Conservation (phyloP, 64 coral and sea anemone genomes). For the Dendronephthya gigantea region DNA sequence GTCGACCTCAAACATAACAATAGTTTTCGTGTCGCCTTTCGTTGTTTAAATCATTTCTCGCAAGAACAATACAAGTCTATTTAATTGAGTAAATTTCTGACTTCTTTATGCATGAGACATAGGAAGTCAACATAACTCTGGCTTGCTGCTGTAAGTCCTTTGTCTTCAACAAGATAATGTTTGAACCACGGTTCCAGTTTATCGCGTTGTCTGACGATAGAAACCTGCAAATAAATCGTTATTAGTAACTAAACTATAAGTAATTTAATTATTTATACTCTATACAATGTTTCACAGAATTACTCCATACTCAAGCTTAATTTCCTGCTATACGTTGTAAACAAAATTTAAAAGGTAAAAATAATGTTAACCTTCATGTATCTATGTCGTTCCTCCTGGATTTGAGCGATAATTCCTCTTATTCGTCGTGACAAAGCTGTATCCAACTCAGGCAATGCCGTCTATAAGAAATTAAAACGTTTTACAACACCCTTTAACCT, state of each 20-base stretch:
- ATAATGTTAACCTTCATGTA: conserved; percentile 65
- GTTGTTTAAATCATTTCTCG: neutral
- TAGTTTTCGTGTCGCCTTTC: neutral
- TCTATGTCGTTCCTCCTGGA: conserved; percentile 53
- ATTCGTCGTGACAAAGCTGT: conserved; percentile 64
- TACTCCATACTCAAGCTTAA: too few relatives aligned
- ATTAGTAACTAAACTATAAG: too few relatives aligned
- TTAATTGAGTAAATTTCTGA: conserved; percentile 78
- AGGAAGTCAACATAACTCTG: conserved; percentile 91
- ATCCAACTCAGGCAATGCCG: conserved; percentile 73
- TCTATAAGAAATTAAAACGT: conserved; percentile 38
- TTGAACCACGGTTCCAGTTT: conserved; percentile 95
- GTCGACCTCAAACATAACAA: neutral
- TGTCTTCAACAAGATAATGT: conserved; percentile 94
- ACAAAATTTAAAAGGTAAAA: neutral
- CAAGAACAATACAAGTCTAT: neutral
- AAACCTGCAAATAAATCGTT: conserved; percentile 33
- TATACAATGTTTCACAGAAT: too few relatives aligned
- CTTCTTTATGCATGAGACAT: conserved; percentile 96
- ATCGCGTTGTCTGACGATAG: conserved; percentile 89
- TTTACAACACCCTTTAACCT: too few relatives aligned
- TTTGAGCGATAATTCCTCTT: conserved; percentile 49
- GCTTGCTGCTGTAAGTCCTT: conserved; percentile 64
- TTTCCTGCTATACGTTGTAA: neutral
- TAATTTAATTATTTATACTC: too few relatives aligned